Evolutionary conservation across 2,113 vertebrate genomes (phyloP).

Genomic region (Mellivora capensis): DNA sequence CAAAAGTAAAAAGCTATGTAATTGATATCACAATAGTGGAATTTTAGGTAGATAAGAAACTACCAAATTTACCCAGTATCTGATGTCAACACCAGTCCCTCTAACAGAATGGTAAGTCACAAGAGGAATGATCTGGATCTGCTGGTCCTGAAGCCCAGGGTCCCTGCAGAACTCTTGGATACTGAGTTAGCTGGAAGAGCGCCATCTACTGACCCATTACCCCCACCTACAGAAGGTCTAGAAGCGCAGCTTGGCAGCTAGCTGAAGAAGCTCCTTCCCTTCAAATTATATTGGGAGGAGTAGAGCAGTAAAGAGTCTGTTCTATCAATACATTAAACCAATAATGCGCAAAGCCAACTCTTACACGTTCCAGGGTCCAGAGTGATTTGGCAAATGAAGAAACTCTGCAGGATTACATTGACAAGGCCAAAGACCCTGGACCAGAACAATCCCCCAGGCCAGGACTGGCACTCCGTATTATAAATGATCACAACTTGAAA

Average conservation of each 20-base stretch:
- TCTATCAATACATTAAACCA: neutral
- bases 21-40: neutral
- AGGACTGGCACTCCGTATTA: neutral
- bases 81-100: neutral
- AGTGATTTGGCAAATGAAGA: neutral
- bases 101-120: neutral
- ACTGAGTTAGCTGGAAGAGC: neutral
- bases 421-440: neutral
- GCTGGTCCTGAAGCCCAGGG: neutral
- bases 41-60: neutral
- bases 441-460: neutral
- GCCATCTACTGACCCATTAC: neutral
- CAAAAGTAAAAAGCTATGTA: neutral
- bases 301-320: neutral
- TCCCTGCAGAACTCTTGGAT: accelerated
- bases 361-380: neutral
- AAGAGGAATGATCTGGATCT: neutral
- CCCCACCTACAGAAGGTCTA: neutral
- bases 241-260: neutral
- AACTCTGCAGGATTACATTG: neutral
- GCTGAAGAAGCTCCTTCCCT: neutral
- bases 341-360: neutral
- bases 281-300: neutral
- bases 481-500: neutral
- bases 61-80: neutral